Evolutionary conservation across 2,888 invertebrate genomes (phyloP).

Genomic region (Drosophila yooni): DNA sequence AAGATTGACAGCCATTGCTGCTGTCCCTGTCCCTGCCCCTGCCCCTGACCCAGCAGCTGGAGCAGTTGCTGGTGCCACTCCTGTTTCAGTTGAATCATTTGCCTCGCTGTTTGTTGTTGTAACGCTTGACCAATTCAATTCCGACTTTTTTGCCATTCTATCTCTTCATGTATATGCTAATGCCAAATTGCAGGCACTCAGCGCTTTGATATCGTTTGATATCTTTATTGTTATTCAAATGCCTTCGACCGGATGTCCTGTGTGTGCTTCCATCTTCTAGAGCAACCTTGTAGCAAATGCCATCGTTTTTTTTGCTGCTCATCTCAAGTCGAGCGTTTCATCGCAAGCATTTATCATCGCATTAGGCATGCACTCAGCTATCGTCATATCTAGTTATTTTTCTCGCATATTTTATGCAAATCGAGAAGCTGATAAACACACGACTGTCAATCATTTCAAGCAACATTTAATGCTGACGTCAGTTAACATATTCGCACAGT

Average conservation of each 20-base stretch:
- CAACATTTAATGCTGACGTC: constrained; percentile 31
- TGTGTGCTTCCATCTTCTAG: constrained; percentile 18
- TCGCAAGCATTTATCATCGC: constrained; percentile 76
- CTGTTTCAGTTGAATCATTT: constrained; percentile 65
- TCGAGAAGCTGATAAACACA: constrained; percentile 26
- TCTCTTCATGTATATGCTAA: constrained; percentile 49
- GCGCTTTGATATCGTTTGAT: constrained; percentile 62
- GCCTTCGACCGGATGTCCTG: constrained; percentile 71
- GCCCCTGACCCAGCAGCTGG: neutral
- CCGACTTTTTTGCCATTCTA: constrained; percentile 25
- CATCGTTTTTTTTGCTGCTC: constrained; percentile 1
- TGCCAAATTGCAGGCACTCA: constrained; percentile 51
- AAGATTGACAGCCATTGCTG: constrained; percentile 29
- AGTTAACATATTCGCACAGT: constrained; percentile 7
- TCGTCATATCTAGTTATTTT: constrained; percentile 15
- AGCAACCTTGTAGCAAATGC: neutral
- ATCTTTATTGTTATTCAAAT: constrained; percentile 74
- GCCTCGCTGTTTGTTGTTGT: constrained; percentile 44
- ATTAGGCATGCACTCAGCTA: constrained; percentile 66
- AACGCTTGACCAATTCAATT: constrained; percentile 78
- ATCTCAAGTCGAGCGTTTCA: constrained; percentile 68
- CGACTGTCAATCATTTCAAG: constrained; percentile 10
- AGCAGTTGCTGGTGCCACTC: neutral
- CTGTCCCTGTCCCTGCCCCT: neutral
- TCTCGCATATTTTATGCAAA: constrained; percentile 62